A percentile compares a stretch with the other conserved stretches of the same genome.
phyloP scores from a whole-genome alignment of 35 echinoderm and acorn worm species.

The Nesometra sesokonis region DNA sequence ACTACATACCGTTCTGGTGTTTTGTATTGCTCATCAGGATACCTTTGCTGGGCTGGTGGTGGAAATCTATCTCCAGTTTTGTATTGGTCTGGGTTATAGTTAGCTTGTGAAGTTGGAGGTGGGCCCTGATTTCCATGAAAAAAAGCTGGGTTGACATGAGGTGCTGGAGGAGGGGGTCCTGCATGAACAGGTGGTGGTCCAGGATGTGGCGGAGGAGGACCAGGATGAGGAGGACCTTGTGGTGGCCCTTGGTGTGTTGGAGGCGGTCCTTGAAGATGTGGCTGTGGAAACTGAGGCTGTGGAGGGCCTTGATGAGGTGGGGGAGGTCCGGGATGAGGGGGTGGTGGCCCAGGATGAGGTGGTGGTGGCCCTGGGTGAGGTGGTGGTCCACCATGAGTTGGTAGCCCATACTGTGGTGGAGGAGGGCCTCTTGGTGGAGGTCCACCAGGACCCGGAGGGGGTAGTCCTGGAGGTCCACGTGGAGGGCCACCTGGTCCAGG shows the following conservation, averaged over 20 bases:
- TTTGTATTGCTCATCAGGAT: neutral
- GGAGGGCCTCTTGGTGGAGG: slow-evolving; percentile 16
- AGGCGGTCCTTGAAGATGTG: slow-evolving; percentile 8
- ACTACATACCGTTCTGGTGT: neutral
- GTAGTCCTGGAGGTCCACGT: slow-evolving; percentile 10
- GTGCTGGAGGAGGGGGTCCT: slow-evolving; percentile 48
- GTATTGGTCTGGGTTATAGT: neutral
- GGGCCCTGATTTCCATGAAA: slow-evolving; percentile 58
- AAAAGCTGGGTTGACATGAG: slow-evolving; percentile 93
- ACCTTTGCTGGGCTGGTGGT: slow-evolving; percentile 25
- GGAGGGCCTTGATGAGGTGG: neutral
- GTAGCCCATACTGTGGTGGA: slow-evolving; percentile 20
- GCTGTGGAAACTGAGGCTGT: neutral
- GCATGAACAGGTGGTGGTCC: neutral
- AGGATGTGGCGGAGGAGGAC: slow-evolving; percentile 6
- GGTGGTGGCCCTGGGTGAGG: slow-evolving; percentile 10
- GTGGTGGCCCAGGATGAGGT: neutral
- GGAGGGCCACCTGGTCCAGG: slow-evolving; percentile 30
- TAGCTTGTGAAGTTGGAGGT: slow-evolving; percentile 4
- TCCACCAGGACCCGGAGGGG: slow-evolving; percentile 3
- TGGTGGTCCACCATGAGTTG: slow-evolving; percentile 22
- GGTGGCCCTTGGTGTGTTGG: slow-evolving; percentile 11
- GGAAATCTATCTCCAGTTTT: neutral
- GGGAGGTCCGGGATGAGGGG: neutral
- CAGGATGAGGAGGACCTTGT: slow-evolving; percentile 1